Evolutionary conservation across 2,888 invertebrate genomes (phyloP).

Genomic region (Platerodrilus igneus): DNA sequence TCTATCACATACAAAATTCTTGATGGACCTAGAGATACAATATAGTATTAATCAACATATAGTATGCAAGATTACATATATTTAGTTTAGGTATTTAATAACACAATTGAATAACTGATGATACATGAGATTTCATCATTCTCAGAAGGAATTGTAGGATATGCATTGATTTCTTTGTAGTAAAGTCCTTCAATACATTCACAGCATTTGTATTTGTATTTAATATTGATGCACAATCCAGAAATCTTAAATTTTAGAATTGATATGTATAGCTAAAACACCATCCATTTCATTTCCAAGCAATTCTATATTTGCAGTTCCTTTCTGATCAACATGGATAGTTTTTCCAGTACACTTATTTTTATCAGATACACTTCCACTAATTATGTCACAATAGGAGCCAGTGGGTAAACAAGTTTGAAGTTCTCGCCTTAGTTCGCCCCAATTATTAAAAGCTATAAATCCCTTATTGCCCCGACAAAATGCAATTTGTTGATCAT

Average conservation of each 20-base stretch:
- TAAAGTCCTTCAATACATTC: no score
- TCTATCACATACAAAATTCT: no score
- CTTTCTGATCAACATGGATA: slow-evolving; percentile 55
- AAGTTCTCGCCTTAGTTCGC: slow-evolving; percentile 56
- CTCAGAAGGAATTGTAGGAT: no score
- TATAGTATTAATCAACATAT: no score
- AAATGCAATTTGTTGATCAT: slow-evolving; percentile 77
- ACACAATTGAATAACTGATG: no score
- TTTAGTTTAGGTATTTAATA: no score
- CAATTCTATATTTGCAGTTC: slow-evolving; percentile 55
- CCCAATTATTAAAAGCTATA: slow-evolving; percentile 69
- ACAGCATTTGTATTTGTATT: no score
- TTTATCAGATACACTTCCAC: slow-evolving; percentile 49
- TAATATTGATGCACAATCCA: slow-evolving; percentile 10
- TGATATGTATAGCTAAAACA: slow-evolving; percentile 63
- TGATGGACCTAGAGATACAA: no score
- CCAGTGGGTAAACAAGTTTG: slow-evolving; percentile 71
- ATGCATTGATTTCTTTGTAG: no score
- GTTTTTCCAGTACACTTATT: slow-evolving; percentile 61
- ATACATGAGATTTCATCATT: no score
- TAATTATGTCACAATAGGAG: slow-evolving; percentile 78
- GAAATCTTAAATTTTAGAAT: no score
- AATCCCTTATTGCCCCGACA: slow-evolving; percentile 66
- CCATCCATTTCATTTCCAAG: slow-evolving; percentile 58
- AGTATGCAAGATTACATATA: no score